These are phyloP conservation scores for Mongoloraphidia duomilia DNA, from an alignment of 2,888 invertebrate genomes.

Conservation along the genomic window DNA sequence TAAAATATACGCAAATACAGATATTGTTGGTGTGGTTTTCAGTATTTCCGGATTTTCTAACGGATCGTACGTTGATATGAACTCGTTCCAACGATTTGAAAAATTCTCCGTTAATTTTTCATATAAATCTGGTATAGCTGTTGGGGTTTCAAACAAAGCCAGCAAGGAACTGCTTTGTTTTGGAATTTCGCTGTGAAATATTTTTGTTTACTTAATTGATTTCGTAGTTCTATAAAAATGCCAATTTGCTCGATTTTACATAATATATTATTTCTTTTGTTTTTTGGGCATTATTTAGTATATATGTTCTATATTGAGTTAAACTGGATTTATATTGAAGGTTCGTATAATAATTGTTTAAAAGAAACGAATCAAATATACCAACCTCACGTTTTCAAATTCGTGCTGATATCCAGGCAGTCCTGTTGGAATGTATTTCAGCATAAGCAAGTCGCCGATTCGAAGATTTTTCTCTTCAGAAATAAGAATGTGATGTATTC, in stretches of 20 bases:
- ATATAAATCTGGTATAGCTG: conserved; percentile 49
- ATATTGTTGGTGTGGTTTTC: conserved; percentile 42
- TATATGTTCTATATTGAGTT: neutral
- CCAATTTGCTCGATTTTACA: too few relatives aligned
- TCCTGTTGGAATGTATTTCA: conserved; percentile 30
- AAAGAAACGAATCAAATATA: conserved; percentile 2
- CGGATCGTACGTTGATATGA: conserved; percentile 63
- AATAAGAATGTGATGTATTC: conserved; percentile 62
- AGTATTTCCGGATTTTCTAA: conserved; percentile 52
- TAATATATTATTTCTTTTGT: too few relatives aligned
- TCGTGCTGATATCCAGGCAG: neutral
- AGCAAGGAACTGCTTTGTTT: conserved; percentile 31
- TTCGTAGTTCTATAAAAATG: too few relatives aligned
- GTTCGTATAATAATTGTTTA: neutral
- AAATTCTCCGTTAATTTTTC: conserved; percentile 51
- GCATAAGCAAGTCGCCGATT: conserved; percentile 57
- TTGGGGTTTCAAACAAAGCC: conserved; percentile 42
- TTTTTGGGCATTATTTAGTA: too few relatives aligned
- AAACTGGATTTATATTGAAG: conserved; percentile 5
- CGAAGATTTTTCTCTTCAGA: conserved; percentile 55
- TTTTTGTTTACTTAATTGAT: conserved; percentile 6
- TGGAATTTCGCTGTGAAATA: conserved; percentile 9
- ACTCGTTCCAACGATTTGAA: conserved; percentile 67
- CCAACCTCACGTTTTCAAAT: neutral
- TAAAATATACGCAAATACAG: conserved; percentile 44